Evolutionary conservation across 2,888 invertebrate genomes (phyloP).

Genomic region (Caenorhabditis imperialis): DNA sequence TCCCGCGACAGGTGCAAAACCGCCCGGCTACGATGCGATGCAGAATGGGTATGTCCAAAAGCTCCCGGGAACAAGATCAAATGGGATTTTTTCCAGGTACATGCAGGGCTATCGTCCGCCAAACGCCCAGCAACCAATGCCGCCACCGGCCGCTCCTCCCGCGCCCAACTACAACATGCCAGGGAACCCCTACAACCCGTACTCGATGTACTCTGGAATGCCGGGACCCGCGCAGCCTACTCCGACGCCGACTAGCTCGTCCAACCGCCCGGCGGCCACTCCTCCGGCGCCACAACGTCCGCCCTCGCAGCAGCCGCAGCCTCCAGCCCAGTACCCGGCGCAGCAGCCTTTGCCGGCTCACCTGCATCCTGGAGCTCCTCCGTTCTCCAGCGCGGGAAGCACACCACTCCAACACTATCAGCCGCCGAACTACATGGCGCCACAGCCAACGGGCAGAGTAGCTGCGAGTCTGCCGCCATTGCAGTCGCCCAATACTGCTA

Average conservation of each 20-base stretch:
- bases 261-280: background rate
- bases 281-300: constrained; percentile 13
- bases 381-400: background rate
- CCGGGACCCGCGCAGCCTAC: background rate
- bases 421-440: constrained; percentile 14
- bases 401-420: constrained; percentile 40
- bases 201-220: constrained; percentile 33
- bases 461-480: constrained; percentile 8
- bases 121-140: constrained; percentile 3
- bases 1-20: constrained; percentile 20
- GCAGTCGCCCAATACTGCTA: constrained; percentile 9
- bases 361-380: constrained; percentile 4
- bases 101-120: constrained; percentile 27
- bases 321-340: constrained; percentile 11
- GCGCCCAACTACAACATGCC: constrained; percentile 38
- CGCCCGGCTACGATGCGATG: constrained; percentile 41
- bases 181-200: constrained; percentile 24
- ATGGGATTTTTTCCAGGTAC: constrained; percentile 26
- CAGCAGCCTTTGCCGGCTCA: constrained; percentile 35
- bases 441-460: background rate
- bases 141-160: background rate
- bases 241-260: background rate
- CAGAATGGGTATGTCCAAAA: constrained; percentile 27
- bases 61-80: too few relatives aligned
- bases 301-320: constrained; percentile 2